Evolutionary conservation across 2,888 invertebrate genomes (phyloP).

Genomic region (Sepiola atlantica): DNA sequence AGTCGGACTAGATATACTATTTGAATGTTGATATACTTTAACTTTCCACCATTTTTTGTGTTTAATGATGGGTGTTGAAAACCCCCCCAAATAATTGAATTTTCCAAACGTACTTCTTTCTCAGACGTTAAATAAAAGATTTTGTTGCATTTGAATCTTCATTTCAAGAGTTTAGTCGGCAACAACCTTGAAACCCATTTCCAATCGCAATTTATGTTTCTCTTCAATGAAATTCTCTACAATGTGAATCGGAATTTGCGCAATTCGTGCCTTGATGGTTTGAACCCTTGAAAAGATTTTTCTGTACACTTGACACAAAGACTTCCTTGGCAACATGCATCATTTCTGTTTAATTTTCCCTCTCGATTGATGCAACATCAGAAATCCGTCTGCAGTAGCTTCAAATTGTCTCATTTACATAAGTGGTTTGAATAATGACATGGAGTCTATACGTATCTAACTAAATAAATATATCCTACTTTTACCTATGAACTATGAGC

Average conservation of each 20-base stretch:
- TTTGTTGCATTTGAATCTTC: not conserved
- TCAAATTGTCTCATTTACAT: not conserved
- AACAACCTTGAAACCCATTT: not conserved
- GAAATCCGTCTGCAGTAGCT: not conserved
- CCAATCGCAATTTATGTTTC: not conserved
- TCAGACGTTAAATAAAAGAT: not conserved
- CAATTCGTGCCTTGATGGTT: not conserved
- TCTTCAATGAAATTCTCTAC: not conserved
- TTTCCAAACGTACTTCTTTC: not conserved
- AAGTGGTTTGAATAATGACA: constrained; percentile 3
- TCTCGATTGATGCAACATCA: not conserved
- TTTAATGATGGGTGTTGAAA: not conserved
- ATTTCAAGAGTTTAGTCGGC: not conserved
- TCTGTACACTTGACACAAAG: not conserved
- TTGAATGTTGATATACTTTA: not conserved
- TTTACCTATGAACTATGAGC: not conserved
- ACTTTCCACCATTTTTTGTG: not conserved
- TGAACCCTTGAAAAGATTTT: not conserved
- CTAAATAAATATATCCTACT: not conserved
- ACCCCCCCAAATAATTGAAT: not conserved
- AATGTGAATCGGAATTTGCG: not conserved
- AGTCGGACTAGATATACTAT: not conserved
- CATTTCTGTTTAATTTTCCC: not conserved
- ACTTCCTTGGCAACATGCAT: not conserved
- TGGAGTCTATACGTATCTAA: not conserved